phyloP scores from a whole-genome alignment of 92 coral and sea anemone species.

The Montipora capitata region DNA sequence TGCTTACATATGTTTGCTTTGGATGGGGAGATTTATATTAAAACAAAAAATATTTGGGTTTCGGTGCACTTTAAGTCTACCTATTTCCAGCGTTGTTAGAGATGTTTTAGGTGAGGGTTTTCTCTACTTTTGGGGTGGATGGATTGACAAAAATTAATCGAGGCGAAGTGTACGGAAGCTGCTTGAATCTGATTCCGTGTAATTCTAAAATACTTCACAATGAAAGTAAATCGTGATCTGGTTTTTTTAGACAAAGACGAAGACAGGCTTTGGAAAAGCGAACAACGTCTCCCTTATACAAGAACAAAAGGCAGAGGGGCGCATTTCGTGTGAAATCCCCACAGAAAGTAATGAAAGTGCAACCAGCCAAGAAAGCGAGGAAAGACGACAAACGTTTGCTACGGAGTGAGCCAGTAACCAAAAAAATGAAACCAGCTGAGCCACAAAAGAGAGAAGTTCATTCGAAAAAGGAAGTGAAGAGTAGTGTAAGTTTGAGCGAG shows the following conservation, averaged over 20 bases:
- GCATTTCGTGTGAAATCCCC: slow-evolving; percentile 20
- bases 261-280: slow-evolving; percentile 45
- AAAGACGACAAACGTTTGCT: slow-evolving; percentile 5
- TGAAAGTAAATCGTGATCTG: too few species aligned
- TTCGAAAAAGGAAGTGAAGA: not conserved
- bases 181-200: too few species aligned
- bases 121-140: too few species aligned
- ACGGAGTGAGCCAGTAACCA: not conserved
- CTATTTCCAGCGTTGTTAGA: too few species aligned
- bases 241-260: slow-evolving; percentile 48
- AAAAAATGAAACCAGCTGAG: not conserved
- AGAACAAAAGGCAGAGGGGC: slow-evolving; percentile 1
- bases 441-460: not conserved
- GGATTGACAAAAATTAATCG: too few species aligned
- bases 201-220: too few species aligned
- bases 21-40: too few species aligned
- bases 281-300: slow-evolving; percentile 19
- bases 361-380: slow-evolving; percentile 38
- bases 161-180: too few species aligned
- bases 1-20: too few species aligned
- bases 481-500: slow-evolving; percentile 74
- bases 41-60: too few species aligned
- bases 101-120: too few species aligned
- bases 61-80: too few species aligned
- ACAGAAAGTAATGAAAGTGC: slow-evolving; percentile 37